phyloP scores from a whole-genome alignment of 2,113 vertebrate species.

The Perca flavescens region DNA sequence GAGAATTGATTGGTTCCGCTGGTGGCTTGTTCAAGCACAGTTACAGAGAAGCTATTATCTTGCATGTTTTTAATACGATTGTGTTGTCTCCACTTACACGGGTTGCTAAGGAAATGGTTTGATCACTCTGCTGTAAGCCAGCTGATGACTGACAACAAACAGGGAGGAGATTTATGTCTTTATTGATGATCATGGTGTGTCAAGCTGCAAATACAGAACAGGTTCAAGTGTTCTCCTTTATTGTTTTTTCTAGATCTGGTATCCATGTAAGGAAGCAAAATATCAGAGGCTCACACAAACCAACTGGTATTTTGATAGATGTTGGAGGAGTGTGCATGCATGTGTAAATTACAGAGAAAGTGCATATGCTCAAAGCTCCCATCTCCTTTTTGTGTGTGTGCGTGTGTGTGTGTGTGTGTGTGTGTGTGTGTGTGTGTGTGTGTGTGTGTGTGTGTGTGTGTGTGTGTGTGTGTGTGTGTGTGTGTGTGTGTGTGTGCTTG shows the following conservation, averaged over 20 bases:
- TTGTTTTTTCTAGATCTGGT: conserved; percentile 35
- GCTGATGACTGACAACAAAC: conserved; percentile 12
- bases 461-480: conserved; percentile 16
- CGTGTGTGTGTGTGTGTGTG: conserved; percentile 16
- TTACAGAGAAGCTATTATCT: conserved; percentile 67
- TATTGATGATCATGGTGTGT: conserved; percentile 34
- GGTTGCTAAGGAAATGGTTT: conserved; percentile 24
- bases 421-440: background rate
- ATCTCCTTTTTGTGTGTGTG: conserved; percentile 1
- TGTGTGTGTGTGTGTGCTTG: background rate
- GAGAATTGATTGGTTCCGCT: conserved; percentile 53
- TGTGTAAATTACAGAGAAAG: conserved; percentile 18
- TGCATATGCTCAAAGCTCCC: conserved; percentile 8
- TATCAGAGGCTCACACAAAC: conserved; percentile 37
- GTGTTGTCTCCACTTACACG: conserved; percentile 38
- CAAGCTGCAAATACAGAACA: conserved; percentile 40
- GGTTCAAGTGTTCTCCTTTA: conserved; percentile 30
- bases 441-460: conserved; percentile 16
- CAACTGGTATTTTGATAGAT: conserved; percentile 7
- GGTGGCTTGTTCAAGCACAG: conserved; percentile 61
- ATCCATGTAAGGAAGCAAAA: conserved; percentile 34
- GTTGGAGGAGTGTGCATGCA: conserved; percentile 11
- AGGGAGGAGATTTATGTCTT: conserved; percentile 8
- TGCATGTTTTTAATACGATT: conserved; percentile 49
- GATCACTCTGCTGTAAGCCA: conserved; percentile 10